Evolutionary conservation across 2,797 vertebrate genomes (phyloP).

Genomic region (Falco berigora): DNA sequence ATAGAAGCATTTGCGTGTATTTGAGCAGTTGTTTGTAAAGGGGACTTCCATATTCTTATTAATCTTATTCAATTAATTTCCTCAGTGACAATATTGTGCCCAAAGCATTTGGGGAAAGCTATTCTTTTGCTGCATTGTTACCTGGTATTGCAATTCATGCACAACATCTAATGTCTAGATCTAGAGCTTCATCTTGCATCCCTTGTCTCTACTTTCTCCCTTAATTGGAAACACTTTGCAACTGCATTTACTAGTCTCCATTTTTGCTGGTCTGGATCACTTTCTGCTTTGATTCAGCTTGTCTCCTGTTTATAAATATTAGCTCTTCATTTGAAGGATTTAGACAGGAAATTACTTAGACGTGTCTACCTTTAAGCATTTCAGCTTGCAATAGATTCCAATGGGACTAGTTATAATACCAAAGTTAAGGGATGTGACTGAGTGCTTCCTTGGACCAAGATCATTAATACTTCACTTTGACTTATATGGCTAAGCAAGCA

Average conservation of each 20-base stretch:
- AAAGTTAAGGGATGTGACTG: neutral
- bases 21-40: neutral
- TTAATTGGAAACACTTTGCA: neutral
- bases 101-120: neutral
- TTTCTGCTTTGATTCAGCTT: neutral
- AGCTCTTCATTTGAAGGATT: neutral
- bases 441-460: neutral
- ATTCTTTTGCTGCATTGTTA: neutral
- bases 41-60: neutral
- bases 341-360: neutral
- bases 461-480: neutral
- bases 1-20: neutral
- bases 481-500: neutral
- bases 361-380: neutral
- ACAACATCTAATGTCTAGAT: neutral
- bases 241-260: neutral
- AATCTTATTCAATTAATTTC: neutral
- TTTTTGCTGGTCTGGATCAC: neutral
- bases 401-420: neutral
- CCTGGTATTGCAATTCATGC: neutral
- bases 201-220: neutral
- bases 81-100: neutral
- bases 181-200: neutral
- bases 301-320: neutral
- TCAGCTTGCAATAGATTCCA: neutral